These are phyloP conservation scores for Copidosoma floridanum DNA, from an alignment of 1,140 invertebrate species.

Conservation along the genomic window DNA sequence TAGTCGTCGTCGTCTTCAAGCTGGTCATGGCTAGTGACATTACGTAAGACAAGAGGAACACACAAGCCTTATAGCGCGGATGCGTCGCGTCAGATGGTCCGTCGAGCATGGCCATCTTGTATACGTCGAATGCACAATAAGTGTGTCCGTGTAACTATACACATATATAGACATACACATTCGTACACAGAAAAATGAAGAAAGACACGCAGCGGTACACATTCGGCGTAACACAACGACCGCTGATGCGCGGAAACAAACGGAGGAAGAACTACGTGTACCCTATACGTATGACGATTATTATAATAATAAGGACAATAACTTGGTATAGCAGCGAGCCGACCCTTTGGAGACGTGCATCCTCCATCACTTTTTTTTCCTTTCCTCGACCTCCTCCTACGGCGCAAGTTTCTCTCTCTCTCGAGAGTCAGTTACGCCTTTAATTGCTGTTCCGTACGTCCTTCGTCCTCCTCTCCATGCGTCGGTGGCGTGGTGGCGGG, in stretches of 20 bases:
- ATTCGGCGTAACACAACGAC: constrained; percentile 11
- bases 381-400: background rate
- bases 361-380: background rate
- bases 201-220: background rate
- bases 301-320: no score
- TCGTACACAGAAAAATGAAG: background rate
- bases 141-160: no score
- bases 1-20: background rate
- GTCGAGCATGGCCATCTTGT: constrained; percentile 40
- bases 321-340: no score
- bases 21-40: constrained; percentile 33
- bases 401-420: no score
- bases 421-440: constrained; percentile 26
- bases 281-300: no score
- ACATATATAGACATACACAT: background rate
- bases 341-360: constrained; percentile 12
- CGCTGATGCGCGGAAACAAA: constrained; percentile 14
- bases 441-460: constrained; percentile 39
- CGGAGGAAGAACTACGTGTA: constrained; percentile 13
- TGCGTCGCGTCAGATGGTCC: constrained; percentile 39
- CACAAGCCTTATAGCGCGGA: constrained; percentile 36
- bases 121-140: no score
- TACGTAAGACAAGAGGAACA: constrained; percentile 28
- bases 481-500: constrained; percentile 13
- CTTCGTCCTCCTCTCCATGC: constrained; percentile 35